phyloP scores from a whole-genome alignment of 2,888 invertebrate genomes.

The Amphipoea lucens region DNA sequence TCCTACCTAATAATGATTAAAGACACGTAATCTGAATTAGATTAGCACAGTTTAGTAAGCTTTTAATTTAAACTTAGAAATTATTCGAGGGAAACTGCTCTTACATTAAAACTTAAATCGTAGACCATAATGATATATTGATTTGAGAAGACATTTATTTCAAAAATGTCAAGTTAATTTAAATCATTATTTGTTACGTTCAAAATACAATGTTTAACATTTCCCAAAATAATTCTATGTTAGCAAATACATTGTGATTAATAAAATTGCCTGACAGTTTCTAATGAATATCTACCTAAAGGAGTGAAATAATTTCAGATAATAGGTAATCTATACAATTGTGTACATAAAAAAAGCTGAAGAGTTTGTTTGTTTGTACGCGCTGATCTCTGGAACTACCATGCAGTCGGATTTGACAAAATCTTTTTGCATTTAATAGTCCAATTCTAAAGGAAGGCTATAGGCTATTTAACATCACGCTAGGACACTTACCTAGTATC shows the following conservation, averaged over 20 bases:
- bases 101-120: constrained; percentile 23
- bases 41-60: constrained; percentile 11
- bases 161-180: constrained; percentile 10
- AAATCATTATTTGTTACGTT: not conserved
- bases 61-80: constrained; percentile 1
- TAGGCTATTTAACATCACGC: not conserved
- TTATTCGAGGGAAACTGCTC: constrained; percentile 6
- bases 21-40: constrained; percentile 1
- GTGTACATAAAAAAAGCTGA: not conserved
- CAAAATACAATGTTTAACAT: not conserved
- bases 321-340: not conserved
- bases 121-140: constrained; percentile 9
- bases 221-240: constrained; percentile 9
- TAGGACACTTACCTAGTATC: not conserved
- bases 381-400: too few species aligned
- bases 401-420: too few species aligned
- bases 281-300: not conserved
- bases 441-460: too few species aligned
- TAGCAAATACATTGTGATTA: constrained; percentile 10
- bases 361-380: not conserved
- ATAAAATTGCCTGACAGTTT: constrained; percentile 20
- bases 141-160: constrained; percentile 16
- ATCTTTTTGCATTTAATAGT: too few species aligned
- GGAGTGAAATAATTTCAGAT: not conserved
- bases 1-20: not conserved